Evolutionary conservation across 37 sponge, comb jelly and placozoan species (phyloP), one percentile per base, ranked within the genome.

Genomic region (Cliona cf. orientalis): DNA sequence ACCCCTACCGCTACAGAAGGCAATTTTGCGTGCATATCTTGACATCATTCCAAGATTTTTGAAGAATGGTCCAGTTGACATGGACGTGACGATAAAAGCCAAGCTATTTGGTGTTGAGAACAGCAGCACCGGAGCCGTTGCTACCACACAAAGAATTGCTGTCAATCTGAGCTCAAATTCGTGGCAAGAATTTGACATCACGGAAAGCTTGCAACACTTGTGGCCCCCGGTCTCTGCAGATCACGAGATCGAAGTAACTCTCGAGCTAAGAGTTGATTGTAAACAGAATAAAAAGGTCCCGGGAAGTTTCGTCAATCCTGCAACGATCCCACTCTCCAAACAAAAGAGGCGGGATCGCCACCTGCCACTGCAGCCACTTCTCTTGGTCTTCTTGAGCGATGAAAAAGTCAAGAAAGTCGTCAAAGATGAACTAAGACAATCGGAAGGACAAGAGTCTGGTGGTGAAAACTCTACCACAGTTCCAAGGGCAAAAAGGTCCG

Each of bases 151-250:
- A 3, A 19, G 42, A 25, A 57, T 42, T 14, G 36, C 39, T 21
- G 74, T 72, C 36, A 68, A 44, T 11, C 36, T 21, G 11, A 33
- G 37, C 0, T 69, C 73, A 21, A 61, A 46, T 53, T 57, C 56
- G 12, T 87, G 75, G 75, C 6, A 65, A 26, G 87, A 87, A 44
- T 66, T 80, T 28, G 53, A 87, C 60, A 33, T 87, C 26, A 87
- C 81, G 2, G 38, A 75, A 1, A 76, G 75, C 0, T 17, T 87
- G 7, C 14, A 37, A 38, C 31, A 36, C 4, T 14, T 73, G 19
- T 80, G 81, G 87, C 38, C 73, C 39, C 57, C 58, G 23, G 3
- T 19, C 19, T 1, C 21, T 31, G 39, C 56, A n/a, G 38, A 53
- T 1, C 22, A 28, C 42, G 42, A 39, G 23, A 28, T 87, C 9